phyloP scores from a whole-genome alignment of 2,888 invertebrate species.

The Nipponacmea schrenckii region DNA sequence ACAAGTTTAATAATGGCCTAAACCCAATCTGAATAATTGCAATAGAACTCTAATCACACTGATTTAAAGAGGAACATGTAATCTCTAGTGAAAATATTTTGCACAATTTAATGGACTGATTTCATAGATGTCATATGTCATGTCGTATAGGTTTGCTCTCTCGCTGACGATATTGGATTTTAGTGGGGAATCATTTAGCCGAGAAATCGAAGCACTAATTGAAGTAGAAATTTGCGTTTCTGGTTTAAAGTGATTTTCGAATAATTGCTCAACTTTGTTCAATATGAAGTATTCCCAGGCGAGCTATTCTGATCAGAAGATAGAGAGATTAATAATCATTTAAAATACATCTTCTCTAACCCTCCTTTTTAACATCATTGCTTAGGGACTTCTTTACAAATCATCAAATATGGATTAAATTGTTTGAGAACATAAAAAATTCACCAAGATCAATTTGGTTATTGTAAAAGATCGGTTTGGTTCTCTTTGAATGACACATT shows the following conservation, averaged over 20 bases:
- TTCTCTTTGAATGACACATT: too few species aligned
- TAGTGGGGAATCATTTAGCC: background rate
- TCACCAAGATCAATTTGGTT: too few species aligned
- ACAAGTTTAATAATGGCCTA: background rate
- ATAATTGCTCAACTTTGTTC: background rate
- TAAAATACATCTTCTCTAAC: background rate
- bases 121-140: conserved; percentile 3
- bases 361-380: background rate
- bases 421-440: background rate
- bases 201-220: background rate
- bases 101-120: background rate
- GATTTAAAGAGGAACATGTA: background rate
- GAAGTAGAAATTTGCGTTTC: background rate
- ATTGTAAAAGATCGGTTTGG: too few species aligned
- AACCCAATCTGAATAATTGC: conserved; percentile 2
- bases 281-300: background rate
- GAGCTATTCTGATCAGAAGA: too few species aligned
- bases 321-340: background rate
- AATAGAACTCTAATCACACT: background rate
- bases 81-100: conserved; percentile 5
- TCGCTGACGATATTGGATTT: background rate
- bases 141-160: background rate
- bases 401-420: conserved; percentile 5
- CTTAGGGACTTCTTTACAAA: background rate
- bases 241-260: background rate